Conservation (phyloP, 2,888 invertebrate genomes). For the Hydropsyche betteni region DNA sequence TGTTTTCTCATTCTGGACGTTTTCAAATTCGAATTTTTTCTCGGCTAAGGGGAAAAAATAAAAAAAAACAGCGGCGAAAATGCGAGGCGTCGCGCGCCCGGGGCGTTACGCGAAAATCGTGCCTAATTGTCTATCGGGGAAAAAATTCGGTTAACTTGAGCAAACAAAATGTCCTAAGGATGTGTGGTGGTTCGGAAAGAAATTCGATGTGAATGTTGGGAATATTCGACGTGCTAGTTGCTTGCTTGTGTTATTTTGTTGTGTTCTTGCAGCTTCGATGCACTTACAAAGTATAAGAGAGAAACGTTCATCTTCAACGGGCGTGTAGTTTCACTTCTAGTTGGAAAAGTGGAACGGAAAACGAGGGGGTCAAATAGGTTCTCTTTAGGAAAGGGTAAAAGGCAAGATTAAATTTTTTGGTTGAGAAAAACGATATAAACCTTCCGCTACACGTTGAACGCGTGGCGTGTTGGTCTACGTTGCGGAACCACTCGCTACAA, state of each 20-base stretch:
- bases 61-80: no score
- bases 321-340: conserved; percentile 21
- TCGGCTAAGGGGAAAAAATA: no score
- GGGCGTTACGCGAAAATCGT: no score
- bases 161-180: not conserved
- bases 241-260: conserved; percentile 12
- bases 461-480: conserved; percentile 4
- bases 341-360: conserved; percentile 19
- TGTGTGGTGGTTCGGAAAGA: conserved; percentile 21
- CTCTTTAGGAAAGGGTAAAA: conserved; percentile 26
- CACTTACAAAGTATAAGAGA: conserved; percentile 20
- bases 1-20: no score
- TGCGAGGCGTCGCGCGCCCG: no score
- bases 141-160: no score
- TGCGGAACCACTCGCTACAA: not conserved
- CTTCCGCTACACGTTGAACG: conserved; percentile 6
- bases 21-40: no score
- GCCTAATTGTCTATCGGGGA: no score
- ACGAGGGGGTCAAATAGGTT: conserved; percentile 32
- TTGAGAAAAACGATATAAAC: conserved; percentile 36
- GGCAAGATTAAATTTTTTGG: conserved; percentile 41
- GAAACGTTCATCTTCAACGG: conserved; percentile 20
- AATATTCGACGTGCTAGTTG: not conserved
- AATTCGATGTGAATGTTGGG: conserved; percentile 1
- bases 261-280: conserved; percentile 20